A percentile compares a stretch with the other conserved stretches of the same genome.
phyloP scores from a whole-genome alignment of 2,113 vertebrate species.

The Baryphthengus martii region DNA sequence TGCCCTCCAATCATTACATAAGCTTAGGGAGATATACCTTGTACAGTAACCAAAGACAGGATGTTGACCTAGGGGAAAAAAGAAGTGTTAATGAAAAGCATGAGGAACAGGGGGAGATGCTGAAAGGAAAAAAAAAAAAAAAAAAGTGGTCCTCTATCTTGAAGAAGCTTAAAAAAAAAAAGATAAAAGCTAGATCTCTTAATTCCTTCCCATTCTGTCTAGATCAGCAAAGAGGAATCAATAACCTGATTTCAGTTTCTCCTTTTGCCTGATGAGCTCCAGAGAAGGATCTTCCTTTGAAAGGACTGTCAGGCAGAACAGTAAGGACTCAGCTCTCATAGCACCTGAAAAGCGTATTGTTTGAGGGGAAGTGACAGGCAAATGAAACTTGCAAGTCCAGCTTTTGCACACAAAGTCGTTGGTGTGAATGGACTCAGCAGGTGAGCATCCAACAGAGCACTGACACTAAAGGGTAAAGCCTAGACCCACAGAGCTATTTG shows the following conservation, averaged over 20 bases:
- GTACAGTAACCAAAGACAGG: not conserved
- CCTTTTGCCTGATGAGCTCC: not conserved
- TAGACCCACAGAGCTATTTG: not conserved
- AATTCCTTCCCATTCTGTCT: not conserved
- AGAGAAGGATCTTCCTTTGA: not conserved
- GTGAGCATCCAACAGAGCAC: not conserved
- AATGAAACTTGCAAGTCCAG: not conserved
- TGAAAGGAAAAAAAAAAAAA: not conserved
- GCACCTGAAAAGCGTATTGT: not conserved
- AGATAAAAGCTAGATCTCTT: not conserved
- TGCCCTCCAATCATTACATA: conserved; percentile 5
- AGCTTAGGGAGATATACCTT: not conserved
- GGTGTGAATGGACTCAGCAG: not conserved
- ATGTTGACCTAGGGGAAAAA: not conserved
- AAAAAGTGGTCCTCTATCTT: not conserved
- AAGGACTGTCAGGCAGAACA: not conserved
- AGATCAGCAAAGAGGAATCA: not conserved
- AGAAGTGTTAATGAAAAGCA: not conserved
- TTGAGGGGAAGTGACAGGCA: not conserved
- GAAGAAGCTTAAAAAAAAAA: not conserved
- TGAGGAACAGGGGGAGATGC: not conserved
- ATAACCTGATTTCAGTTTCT: not conserved
- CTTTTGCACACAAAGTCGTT: not conserved
- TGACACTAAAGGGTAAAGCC: not conserved
- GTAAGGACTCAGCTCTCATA: not conserved